These are phyloP conservation scores for Drosophila bifasciata DNA, from an alignment of 1,140 invertebrate genomes.

Conservation along the genomic window DNA sequence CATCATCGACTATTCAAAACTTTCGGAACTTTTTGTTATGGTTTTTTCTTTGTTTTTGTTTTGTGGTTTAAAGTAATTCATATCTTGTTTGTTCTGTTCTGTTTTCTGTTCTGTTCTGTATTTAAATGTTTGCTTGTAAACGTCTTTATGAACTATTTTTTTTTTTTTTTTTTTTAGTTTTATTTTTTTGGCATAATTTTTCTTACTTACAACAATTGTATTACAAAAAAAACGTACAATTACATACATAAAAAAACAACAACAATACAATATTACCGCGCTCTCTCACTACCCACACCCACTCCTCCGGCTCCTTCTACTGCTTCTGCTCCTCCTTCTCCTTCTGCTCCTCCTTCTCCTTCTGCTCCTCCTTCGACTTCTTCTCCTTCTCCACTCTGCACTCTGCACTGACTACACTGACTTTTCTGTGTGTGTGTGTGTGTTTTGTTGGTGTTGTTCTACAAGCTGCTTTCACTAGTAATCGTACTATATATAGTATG, in stretches of 20 bases:
- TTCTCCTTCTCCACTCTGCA: neutral
- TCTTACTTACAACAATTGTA: constrained; percentile 37
- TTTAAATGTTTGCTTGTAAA: constrained; percentile 43
- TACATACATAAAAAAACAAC: constrained; percentile 53
- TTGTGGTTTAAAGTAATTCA: constrained; percentile 37
- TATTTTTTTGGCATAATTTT: constrained; percentile 36
- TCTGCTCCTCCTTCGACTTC: neutral
- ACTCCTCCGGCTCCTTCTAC: too few relatives aligned
- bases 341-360: neutral
- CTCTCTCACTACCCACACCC: too few relatives aligned
- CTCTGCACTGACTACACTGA: constrained; percentile 38
- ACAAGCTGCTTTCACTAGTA: constrained; percentile 36
- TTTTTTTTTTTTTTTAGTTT: neutral
- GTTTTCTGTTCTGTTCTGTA: constrained; percentile 10
- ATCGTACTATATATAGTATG: constrained; percentile 11
- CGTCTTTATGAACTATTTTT: constrained; percentile 44
- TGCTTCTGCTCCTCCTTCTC: neutral
- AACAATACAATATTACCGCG: constrained; percentile 52
- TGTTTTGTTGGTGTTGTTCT: constrained; percentile 51
- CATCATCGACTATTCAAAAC: constrained; percentile 27
- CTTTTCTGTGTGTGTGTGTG: neutral
- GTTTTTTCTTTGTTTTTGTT: constrained; percentile 2
- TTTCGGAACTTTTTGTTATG: constrained; percentile 45
- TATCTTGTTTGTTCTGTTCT: constrained; percentile 28
- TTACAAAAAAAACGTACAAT: constrained; percentile 47